Conservation (phyloP, 2,797 vertebrate species). For the Miichthys miiuy region DNA sequence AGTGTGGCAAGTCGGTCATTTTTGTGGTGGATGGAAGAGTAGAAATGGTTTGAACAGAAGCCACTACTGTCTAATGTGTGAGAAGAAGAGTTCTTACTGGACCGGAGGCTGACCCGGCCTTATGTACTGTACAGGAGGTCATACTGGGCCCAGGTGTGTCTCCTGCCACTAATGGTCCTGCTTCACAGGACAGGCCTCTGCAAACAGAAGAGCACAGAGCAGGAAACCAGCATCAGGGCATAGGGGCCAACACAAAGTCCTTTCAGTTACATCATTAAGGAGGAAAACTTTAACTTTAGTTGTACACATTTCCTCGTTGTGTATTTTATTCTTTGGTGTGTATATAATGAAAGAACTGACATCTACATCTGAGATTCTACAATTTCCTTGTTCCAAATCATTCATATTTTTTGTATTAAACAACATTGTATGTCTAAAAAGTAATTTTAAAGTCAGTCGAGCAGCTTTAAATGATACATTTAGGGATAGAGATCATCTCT, state of each 20-base stretch:
- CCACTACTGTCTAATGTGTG: neutral
- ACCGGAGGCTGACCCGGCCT: conserved; percentile 1
- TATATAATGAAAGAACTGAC: too few species aligned
- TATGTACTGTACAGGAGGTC: conserved; percentile 36
- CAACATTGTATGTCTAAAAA: neutral
- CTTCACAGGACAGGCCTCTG: conserved; percentile 31
- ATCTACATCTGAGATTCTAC: neutral
- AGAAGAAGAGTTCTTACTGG: conserved; percentile 17
- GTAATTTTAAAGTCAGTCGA: neutral
- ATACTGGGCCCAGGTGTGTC: conserved; percentile 56
- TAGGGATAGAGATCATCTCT: neutral
- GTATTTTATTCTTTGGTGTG: conserved; percentile 6
- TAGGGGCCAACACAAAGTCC: neutral
- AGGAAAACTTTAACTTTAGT: conserved; percentile 3
- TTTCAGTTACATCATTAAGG: conserved; percentile 40
- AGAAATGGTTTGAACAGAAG: conserved; percentile 13
- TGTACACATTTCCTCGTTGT: conserved; percentile 15
- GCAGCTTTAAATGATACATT: neutral
- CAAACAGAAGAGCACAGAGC: conserved; percentile 47
- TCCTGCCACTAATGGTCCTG: conserved; percentile 37
- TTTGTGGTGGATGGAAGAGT: neutral
- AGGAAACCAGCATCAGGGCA: conserved; percentile 6
- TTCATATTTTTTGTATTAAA: neutral
- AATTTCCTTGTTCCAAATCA: conserved; percentile 11
- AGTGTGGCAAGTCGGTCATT: neutral